phyloP scores from a whole-genome alignment of 2,797 vertebrate genomes.

The Gymnoscopelus microlampas region DNA sequence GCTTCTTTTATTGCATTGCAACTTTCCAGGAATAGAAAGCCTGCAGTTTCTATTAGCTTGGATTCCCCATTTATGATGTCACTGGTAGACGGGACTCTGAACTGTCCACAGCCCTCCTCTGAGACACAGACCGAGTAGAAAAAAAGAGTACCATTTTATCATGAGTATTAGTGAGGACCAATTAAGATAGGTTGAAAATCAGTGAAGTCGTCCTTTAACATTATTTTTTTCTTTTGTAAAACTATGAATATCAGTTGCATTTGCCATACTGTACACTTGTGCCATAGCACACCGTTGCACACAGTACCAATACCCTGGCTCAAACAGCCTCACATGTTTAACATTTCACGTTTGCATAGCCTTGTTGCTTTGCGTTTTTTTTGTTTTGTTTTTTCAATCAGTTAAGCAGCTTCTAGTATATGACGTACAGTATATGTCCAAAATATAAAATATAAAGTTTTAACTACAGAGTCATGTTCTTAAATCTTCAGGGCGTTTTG shows the following conservation, averaged over 20 bases:
- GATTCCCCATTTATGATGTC: too few species aligned
- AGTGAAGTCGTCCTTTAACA: too few species aligned
- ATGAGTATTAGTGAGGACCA: too few species aligned
- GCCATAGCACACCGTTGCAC: constrained; percentile 61
- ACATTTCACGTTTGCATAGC: constrained; percentile 15
- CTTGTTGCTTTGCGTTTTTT: constrained; percentile 18
- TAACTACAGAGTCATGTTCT: constrained; percentile 30
- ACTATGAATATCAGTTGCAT: constrained; percentile 68
- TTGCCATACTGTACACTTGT: constrained; percentile 46
- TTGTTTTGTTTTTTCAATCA: constrained; percentile 7
- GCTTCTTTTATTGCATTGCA: too few species aligned
- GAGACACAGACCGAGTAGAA: too few species aligned
- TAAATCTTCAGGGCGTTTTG: constrained; percentile 31
- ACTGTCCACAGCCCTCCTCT: too few species aligned
- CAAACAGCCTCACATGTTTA: constrained; percentile 18
- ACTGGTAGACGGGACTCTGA: too few species aligned
- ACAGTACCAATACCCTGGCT: constrained; percentile 25
- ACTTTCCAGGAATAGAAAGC: too few species aligned
- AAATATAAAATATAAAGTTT: too few species aligned
- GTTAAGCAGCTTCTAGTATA: constrained; percentile 7
- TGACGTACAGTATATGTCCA: background rate
- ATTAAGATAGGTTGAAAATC: too few species aligned
- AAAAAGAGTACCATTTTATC: too few species aligned
- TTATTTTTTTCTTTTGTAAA: constrained; percentile 50
- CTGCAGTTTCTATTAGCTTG: too few species aligned